Evolutionary conservation across 2,888 invertebrate genomes (phyloP), one percentile per base, ranked within the genome.

Genomic region (Adineta ricciae): DNA sequence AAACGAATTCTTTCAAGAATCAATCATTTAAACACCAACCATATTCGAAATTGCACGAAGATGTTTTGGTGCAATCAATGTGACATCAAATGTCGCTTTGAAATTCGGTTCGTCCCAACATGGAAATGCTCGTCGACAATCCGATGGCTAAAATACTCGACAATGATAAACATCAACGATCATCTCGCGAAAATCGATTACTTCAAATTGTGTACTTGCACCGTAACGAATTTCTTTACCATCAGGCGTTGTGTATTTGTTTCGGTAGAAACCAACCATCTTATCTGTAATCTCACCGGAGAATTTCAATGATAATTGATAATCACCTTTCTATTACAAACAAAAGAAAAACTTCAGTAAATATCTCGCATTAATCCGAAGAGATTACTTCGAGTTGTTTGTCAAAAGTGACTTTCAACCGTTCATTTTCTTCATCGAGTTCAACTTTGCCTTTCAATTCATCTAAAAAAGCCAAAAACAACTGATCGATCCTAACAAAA

Each of bases 241-340:
- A 84, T 92, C 91, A 41, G 93, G 88, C 54, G 90, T 90, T 9
- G 90, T 91, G 90, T 95, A 96, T 92, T 95, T 95, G 91, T 95
- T 95, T 84, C 96, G 93, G 91, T 96, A 97, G 87, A 97, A 94
- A n/a, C 97, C 96, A 90, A 94, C 95, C 94, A 96, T 95, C 90
- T 95, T 95, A 89, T 96, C 95, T 90, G 95, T 95, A 84, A 97
- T 93, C 89, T 93, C 93, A 16, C 96, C 96, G n/a, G 93, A 93
- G 89, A 95, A 97, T 41, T 78, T 78, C 41, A 78, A 41, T 2
- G 11, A 41, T 78, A 78, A 78, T 78, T 38, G 41, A 78, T 41
- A 41, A 8, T 78, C 78, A 41, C 41, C 41, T 78, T 38, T 78
- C 78, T 78, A 38, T 9, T n/a, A n/a, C n/a, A 19, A n/a, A 8